A percentile compares a stretch with the other conserved stretches of the same genome.
phyloP scores from a whole-genome alignment of 2,888 invertebrate genomes.

The Xylocampa areola region DNA sequence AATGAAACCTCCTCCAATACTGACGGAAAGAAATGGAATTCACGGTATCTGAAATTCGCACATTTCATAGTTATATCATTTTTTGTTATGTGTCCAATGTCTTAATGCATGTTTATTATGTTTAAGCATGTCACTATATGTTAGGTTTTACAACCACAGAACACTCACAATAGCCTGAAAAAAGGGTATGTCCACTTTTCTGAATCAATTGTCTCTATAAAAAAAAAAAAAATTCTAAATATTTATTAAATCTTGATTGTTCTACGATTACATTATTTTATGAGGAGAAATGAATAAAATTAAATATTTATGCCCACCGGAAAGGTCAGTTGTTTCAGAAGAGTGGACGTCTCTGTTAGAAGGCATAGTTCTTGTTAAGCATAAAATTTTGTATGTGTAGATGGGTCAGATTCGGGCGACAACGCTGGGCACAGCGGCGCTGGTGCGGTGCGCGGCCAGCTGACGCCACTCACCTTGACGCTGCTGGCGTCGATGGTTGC shows the following conservation, averaged over 20 bases:
- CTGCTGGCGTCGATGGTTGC: slow-evolving; percentile 47
- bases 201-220: neutral
- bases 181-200: slow-evolving; percentile 14
- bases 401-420: slow-evolving; percentile 66
- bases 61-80: slow-evolving; percentile 48
- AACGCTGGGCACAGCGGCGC: slow-evolving; percentile 64
- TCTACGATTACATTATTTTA: no score
- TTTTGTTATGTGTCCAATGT: slow-evolving; percentile 53
- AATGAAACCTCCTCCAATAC: neutral
- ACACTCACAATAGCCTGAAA: slow-evolving; percentile 32
- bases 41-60: slow-evolving; percentile 30
- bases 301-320: neutral
- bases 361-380: slow-evolving; percentile 44
- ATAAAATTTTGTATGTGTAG: slow-evolving; percentile 58
- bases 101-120: slow-evolving; percentile 47
- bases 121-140: slow-evolving; percentile 25
- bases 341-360: slow-evolving; percentile 19
- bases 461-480: slow-evolving; percentile 47
- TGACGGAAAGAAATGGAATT: slow-evolving; percentile 27
- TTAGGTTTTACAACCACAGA: slow-evolving; percentile 43
- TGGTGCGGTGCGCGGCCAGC: slow-evolving; percentile 23
- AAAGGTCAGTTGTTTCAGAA: neutral
- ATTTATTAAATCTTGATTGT: no score
- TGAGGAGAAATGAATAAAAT: no score
- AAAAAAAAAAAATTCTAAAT: neutral